A percentile compares a stretch with the other conserved stretches of the same genome.
Evolutionary conservation across 2,888 invertebrate species (phyloP).

Genomic region (Drosophila greeni): DNA sequence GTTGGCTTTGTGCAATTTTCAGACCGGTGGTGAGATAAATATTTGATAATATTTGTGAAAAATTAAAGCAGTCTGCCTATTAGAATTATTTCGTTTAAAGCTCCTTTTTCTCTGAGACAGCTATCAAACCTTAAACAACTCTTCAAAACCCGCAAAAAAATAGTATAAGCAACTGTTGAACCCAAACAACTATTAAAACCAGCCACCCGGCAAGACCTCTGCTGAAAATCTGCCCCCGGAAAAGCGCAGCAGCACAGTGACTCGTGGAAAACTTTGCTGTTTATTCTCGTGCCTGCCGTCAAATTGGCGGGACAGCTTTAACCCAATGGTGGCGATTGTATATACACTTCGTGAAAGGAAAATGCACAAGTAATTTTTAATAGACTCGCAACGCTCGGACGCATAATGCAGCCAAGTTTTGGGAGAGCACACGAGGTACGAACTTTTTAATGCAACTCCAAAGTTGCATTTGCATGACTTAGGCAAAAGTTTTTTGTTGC

Average conservation of each 20-base stretch:
- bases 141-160: background rate
- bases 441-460: slow-evolving; percentile 59
- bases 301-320: slow-evolving; percentile 37
- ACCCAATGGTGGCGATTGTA: slow-evolving; percentile 30
- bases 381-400: slow-evolving; percentile 59
- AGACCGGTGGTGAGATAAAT: background rate
- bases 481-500: slow-evolving; percentile 60
- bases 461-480: slow-evolving; percentile 68
- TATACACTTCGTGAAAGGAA: slow-evolving; percentile 23
- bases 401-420: slow-evolving; percentile 57
- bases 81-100: background rate
- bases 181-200: slow-evolving; percentile 26
- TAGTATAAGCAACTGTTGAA: slow-evolving; percentile 6
- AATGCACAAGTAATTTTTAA: slow-evolving; percentile 58
- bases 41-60: background rate
- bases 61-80: too few species aligned
- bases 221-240: slow-evolving; percentile 8
- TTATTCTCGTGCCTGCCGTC: slow-evolving; percentile 29
- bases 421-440: slow-evolving; percentile 27
- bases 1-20: background rate
- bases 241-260: slow-evolving; percentile 21
- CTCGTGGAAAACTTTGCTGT: slow-evolving; percentile 24
- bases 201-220: slow-evolving; percentile 9
- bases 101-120: background rate
- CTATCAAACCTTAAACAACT: background rate